A percentile compares a stretch with the other conserved stretches of the same genome.
Evolutionary conservation across 2,797 vertebrate genomes (phyloP).

Genomic region (Gallinago nigripennis): DNA sequence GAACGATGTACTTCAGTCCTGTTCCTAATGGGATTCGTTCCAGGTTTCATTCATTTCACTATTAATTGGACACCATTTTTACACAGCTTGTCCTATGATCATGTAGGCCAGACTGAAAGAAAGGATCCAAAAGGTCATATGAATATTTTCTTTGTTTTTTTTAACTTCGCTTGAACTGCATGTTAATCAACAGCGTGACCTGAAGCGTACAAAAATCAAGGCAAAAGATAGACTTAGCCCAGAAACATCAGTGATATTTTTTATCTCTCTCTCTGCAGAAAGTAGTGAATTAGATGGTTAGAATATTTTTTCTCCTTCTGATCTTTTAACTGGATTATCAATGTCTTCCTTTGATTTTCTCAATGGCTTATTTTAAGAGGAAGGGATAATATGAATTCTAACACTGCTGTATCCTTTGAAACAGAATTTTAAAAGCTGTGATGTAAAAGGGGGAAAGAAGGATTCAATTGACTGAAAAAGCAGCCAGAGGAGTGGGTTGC

Average conservation of each 20-base stretch:
- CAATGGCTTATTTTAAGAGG: constrained; percentile 28
- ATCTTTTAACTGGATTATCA: constrained; percentile 55
- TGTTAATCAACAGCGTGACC: neutral
- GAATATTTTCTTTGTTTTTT: neutral
- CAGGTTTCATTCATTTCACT: neutral
- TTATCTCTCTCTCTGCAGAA: neutral
- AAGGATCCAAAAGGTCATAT: neutral
- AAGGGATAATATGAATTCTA: neutral
- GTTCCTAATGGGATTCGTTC: neutral
- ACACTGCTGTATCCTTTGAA: neutral
- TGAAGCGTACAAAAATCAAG: neutral
- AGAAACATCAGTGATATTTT: neutral
- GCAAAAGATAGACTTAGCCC: neutral
- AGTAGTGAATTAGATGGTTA: neutral
- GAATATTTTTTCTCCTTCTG: constrained; percentile 11
- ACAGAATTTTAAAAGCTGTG: neutral
- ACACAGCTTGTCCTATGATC: neutral
- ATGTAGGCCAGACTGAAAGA: neutral
- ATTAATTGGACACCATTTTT: neutral
- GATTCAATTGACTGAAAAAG: neutral
- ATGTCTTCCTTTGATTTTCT: constrained; percentile 45
- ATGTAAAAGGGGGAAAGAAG: neutral
- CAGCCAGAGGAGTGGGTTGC: neutral
- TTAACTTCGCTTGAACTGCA: neutral
- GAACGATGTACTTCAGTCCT: neutral